phyloP scores from a whole-genome alignment of 1,140 invertebrate genomes.

The Drosophila lini region DNA sequence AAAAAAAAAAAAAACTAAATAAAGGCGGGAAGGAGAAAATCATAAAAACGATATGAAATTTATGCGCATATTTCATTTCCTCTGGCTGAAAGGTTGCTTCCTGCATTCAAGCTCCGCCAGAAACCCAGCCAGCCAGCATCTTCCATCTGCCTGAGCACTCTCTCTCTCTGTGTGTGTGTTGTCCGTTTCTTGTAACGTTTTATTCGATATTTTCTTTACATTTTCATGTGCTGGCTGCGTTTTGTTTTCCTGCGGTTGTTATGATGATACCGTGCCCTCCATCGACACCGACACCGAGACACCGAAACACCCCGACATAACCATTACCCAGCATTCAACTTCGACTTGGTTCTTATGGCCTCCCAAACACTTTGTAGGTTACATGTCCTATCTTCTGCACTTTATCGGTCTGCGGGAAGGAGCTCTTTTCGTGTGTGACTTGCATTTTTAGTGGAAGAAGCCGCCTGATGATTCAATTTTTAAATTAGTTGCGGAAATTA shows the following conservation, averaged over 20 bases:
- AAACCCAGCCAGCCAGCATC: slow-evolving; percentile 13
- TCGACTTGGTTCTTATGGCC: neutral
- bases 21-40: slow-evolving; percentile 65
- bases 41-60: slow-evolving; percentile 81
- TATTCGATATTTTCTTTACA: slow-evolving; percentile 57
- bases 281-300: neutral
- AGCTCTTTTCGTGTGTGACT: slow-evolving; percentile 2
- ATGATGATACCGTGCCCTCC: slow-evolving; percentile 2
- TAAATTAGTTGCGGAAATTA: slow-evolving; percentile 10
- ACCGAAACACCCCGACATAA: neutral
- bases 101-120: slow-evolving; percentile 28
- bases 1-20: slow-evolving; percentile 40
- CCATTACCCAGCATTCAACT: slow-evolving; percentile 12
- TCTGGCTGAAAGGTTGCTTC: slow-evolving; percentile 55
- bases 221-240: slow-evolving; percentile 34
- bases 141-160: slow-evolving; percentile 9
- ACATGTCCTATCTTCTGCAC: slow-evolving; percentile 8
- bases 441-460: slow-evolving; percentile 1
- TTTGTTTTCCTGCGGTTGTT: slow-evolving; percentile 32
- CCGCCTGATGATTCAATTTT: slow-evolving; percentile 9
- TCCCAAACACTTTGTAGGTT: neutral
- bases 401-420: neutral
- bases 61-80: slow-evolving; percentile 80
- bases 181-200: slow-evolving; percentile 42
- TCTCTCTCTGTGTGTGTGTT: slow-evolving; percentile 1